Conservation (phyloP, 1,140 invertebrate genomes). For the Leguminivora glycinivorella region DNA sequence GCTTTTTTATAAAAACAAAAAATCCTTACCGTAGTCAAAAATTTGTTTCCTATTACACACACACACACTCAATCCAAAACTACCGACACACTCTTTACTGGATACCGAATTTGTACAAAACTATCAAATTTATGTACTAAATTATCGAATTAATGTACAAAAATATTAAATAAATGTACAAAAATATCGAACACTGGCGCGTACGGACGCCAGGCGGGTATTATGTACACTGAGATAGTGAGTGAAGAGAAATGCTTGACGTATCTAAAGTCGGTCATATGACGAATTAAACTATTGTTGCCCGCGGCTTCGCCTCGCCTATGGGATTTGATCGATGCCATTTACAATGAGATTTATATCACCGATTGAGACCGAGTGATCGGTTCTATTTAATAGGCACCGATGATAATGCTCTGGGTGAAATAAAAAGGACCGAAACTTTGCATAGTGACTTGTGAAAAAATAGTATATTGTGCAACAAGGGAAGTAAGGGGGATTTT, state of each 20-base stretch:
- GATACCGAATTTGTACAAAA: no score
- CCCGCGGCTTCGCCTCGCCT: not conserved
- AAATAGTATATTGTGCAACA: no score
- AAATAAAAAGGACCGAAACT: no score
- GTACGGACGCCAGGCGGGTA: not conserved
- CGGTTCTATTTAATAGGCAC: no score
- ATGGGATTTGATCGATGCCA: no score
- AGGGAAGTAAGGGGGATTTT: no score
- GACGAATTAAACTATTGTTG: not conserved
- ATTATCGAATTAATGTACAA: no score
- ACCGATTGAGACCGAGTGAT: no score
- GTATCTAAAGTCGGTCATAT: constrained; percentile 1
- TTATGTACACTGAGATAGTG: not conserved
- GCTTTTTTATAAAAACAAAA: not conserved
- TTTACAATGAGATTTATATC: no score
- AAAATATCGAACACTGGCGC: not conserved
- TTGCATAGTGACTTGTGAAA: no score
- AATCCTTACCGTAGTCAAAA: not conserved
- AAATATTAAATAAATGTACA: not conserved
- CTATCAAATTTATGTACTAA: no score
- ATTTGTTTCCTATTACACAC: not conserved
- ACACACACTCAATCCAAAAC: not conserved
- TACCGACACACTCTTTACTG: not conserved
- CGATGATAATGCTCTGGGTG: no score
- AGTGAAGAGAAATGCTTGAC: not conserved